A percentile compares a stretch with the other conserved stretches of the same genome.
Evolutionary conservation across 2,113 vertebrate genomes (phyloP).

Genomic region (Colaptes auratus): DNA sequence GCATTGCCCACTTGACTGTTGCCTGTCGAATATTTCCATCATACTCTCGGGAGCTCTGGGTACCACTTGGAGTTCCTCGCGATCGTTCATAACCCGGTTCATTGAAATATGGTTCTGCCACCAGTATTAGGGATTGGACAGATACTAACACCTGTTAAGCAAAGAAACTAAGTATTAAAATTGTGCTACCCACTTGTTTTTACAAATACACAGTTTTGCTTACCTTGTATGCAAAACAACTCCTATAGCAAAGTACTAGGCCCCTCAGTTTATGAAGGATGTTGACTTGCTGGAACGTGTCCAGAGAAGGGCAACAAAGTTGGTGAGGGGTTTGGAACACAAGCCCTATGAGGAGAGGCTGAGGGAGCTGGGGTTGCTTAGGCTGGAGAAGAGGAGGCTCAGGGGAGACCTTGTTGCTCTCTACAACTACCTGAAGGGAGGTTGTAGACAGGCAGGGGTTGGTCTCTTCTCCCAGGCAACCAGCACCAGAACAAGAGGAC

Average conservation of each 20-base stretch:
- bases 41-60: slow-evolving; percentile 97
- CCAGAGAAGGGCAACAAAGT: no score
- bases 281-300: no score
- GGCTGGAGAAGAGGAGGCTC: no score
- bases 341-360: no score
- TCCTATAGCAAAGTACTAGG: background rate
- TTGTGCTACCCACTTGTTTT: background rate
- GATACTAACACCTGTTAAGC: slow-evolving; percentile 91
- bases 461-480: no score
- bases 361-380: no score
- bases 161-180: background rate
- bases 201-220: background rate
- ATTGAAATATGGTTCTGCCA: slow-evolving; percentile 97
- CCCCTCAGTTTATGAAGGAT: no score
- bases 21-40: slow-evolving; percentile 98
- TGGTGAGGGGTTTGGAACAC: no score
- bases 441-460: no score
- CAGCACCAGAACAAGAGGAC: no score
- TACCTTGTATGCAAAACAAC: background rate
- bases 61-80: slow-evolving; percentile 93
- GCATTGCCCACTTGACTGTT: slow-evolving; percentile 98
- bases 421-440: no score
- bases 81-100: slow-evolving; percentile 97
- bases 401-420: no score
- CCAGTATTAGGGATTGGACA: slow-evolving; percentile 96